Evolutionary conservation across 2,888 invertebrate species (phyloP), one percentile per base, ranked within the genome.

Genomic region (Eupithecia centaureata): DNA sequence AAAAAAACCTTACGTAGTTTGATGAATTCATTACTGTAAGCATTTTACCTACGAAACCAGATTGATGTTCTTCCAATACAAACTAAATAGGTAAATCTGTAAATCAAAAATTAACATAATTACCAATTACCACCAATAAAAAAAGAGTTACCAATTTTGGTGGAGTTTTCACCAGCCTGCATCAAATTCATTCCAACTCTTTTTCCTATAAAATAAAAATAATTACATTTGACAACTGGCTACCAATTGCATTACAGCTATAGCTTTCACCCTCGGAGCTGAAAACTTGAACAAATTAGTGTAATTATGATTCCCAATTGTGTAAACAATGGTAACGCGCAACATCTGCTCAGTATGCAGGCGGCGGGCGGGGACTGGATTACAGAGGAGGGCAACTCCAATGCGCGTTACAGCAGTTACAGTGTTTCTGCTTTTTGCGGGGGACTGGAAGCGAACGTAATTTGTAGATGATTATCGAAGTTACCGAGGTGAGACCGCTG

Each of bases 271-370:
- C 68, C 68, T 28, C 42, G 60, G 57, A 12, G 18, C 56, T 57
- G 56, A 65, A 68, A 72, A 67, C 68, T 65, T 65, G 47, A 65
- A 65, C 69, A 65, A 65, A 69, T 69, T 69, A 59, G 60, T 65
- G 80, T 84, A 87, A 89, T 90, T 86, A 87, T 86, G 86, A 87
- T 87, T 85, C 78, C 77, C 81, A 66, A 78, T 80, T 79, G 80
- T 76, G 79, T 85, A 87, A 88, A 88, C 88, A 88, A 89, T 85
- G 88, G 82, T 88, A 86, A 89, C 88, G 83, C 73, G 82, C 73
- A 84, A 81, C 90, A 89, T 88, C 88, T 89, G 89, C 77, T 91
- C 82, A 85, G 87, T 84, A 90, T 90, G 89, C 89, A 86, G 81
- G 79, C 73, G 79, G 76, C 75, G 42, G 77, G 77, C 86, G 86